Evolutionary conservation across 2,797 vertebrate genomes (phyloP), one percentile per base, ranked within the genome.

Genomic region (Staurois parvus): DNA sequence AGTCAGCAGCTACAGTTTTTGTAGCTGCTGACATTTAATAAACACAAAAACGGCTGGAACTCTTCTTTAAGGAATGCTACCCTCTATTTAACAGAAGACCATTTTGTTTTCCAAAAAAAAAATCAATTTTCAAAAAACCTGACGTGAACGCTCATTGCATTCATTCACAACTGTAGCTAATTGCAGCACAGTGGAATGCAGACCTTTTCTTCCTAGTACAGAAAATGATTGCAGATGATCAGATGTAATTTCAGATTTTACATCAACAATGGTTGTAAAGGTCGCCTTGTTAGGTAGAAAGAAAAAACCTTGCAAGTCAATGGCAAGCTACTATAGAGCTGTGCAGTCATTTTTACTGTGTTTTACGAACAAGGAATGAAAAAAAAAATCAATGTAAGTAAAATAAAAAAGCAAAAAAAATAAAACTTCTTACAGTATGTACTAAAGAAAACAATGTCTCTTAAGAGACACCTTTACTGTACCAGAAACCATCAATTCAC

Each of bases 221-320:
- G 45, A 72, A 81, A 73, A 73, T 81, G 68, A 81, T 81, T 72
- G 30, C 45, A 81, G 42, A 81, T 70, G 79, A 81, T 81, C 30
- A 59, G 29, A 73, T 62, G 48, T 37, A 79, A 83, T 68, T 79
- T 42, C 29, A 87, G n/a, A 59, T 48, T 82, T 64, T 70, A 32
- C 70, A 67, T 37, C 5, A 70, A 82, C 34, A 72, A 62, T 24
- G 13, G 9, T 45, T 42, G 28, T 1, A 64, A 73, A 1, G 64
- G 72, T 80, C 72, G 70, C 78, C 72, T 0, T 75, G 37, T 34
- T 73, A 52, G 28, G 26, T 29, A 29, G 64, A 66, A 66, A 28
- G 13, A 12, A 66, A 66, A 66, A 26, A 64, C 1, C 19, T 24
- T 59, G 19, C 52, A 59, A 59, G 52, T 59, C 52, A 59, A 59